phyloP scores from a whole-genome alignment of 2,797 vertebrate species.

The Neostethus bicornis region DNA sequence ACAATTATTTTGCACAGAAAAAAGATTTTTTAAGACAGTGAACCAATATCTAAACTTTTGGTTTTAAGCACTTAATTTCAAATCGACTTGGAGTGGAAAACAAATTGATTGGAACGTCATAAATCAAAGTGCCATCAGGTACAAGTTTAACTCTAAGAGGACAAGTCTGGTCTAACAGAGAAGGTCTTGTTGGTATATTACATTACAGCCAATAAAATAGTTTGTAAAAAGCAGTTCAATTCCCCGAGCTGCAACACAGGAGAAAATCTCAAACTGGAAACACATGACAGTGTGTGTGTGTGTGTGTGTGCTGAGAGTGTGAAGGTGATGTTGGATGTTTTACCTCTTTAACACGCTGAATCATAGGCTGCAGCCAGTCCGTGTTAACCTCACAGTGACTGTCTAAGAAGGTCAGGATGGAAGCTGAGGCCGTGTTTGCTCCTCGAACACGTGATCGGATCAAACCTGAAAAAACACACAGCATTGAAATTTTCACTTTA shows the following conservation, averaged over 20 bases:
- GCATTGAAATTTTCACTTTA: neutral
- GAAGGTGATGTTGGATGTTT: slow-evolving; percentile 31
- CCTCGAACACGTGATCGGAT: slow-evolving; percentile 96
- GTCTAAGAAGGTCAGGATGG: slow-evolving; percentile 94
- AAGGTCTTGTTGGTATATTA: slow-evolving; percentile 18
- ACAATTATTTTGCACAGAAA: too few species aligned
- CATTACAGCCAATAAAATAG: slow-evolving; percentile 39
- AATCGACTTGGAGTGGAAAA: slow-evolving; percentile 15
- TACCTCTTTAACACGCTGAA: slow-evolving; percentile 97
- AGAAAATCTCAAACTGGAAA: neutral
- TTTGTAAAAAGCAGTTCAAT: slow-evolving; percentile 23
- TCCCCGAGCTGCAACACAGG: neutral
- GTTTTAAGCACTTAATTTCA: slow-evolving; percentile 9
- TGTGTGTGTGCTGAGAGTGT: slow-evolving; percentile 23
- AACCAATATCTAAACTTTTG: too few species aligned
- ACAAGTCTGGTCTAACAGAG: slow-evolving; percentile 35
- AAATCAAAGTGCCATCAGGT: slow-evolving; percentile 21
- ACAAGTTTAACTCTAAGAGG: slow-evolving; percentile 20
- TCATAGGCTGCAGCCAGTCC: slow-evolving; percentile 97
- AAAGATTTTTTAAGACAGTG: too few species aligned
- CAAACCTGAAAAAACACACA: slow-evolving; percentile 79
- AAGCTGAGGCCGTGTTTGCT: slow-evolving; percentile 86
- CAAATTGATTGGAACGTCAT: neutral
- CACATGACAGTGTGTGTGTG: neutral
- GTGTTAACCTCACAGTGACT: slow-evolving; percentile 98